Evolutionary conservation across 2,113 vertebrate species (phyloP).

Genomic region (Melanerpes formicivorus): DNA sequence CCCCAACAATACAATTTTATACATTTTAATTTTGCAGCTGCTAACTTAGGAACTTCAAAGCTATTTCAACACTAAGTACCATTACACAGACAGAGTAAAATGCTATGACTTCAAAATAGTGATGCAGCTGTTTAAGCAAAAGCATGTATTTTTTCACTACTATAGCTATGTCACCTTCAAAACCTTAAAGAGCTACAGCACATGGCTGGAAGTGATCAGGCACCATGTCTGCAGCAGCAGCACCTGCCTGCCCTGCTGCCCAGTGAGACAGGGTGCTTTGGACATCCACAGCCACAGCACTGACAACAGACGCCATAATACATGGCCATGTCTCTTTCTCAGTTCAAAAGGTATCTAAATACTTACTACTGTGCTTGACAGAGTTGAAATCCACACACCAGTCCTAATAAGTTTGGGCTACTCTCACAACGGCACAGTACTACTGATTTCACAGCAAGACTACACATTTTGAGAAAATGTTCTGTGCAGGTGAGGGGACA

Average conservation of each 20-base stretch:
- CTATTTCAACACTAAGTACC: not conserved
- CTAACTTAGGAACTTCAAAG: not conserved
- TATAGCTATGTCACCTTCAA: not conserved
- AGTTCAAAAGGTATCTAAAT: not conserved
- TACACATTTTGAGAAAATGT: not conserved
- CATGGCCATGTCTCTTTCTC: not conserved
- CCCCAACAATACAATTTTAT: not conserved
- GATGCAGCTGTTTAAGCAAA: not conserved
- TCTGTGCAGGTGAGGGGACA: rapidly evolving
- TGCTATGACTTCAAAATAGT: not conserved
- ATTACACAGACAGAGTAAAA: not conserved
- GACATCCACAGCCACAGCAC: not conserved
- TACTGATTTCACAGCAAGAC: not conserved
- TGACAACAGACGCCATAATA: not conserved
- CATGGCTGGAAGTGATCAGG: rapidly evolving
- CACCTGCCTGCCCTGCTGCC: no score
- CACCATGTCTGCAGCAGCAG: rapidly evolving
- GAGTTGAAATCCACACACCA: rapidly evolving
- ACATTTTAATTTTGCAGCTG: not conserved
- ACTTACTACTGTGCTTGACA: not conserved
- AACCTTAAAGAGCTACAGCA: not conserved
- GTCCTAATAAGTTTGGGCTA: not conserved
- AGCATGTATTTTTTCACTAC: not conserved
- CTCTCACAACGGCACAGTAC: rapidly evolving
- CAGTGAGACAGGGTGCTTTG: rapidly evolving